Evolutionary conservation across 2,113 vertebrate species (phyloP).

Genomic region (Equus przewalskii): DNA sequence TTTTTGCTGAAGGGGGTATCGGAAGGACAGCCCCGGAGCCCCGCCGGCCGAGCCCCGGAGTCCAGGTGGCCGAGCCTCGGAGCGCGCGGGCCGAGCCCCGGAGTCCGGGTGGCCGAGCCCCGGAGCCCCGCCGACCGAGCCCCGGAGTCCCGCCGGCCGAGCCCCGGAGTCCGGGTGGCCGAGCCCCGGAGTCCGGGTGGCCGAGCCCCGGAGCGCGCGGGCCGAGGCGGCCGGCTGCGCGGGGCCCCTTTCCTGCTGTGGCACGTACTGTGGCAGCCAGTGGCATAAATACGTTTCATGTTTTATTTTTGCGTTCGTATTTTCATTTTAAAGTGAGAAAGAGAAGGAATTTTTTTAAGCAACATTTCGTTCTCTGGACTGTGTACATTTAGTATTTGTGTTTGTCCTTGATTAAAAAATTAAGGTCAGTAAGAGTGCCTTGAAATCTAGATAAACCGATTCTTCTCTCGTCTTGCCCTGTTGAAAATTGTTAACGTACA

Average conservation of each 20-base stretch:
- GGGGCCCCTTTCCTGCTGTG: background rate
- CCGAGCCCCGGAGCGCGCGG: too few relatives aligned
- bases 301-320: background rate
- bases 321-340: conserved; percentile 39
- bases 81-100: too few relatives aligned
- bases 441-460: background rate
- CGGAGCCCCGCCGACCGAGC: too few relatives aligned
- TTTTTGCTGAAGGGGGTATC: background rate
- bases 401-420: background rate
- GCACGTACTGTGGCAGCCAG: background rate
- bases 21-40: too few relatives aligned
- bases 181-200: too few relatives aligned
- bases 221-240: background rate
- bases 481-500: conserved; percentile 20
- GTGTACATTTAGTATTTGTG: conserved; percentile 30
- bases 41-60: too few relatives aligned
- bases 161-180: too few relatives aligned
- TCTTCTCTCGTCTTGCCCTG: background rate
- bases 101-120: too few relatives aligned
- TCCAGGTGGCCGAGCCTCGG: too few relatives aligned
- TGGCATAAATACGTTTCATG: background rate
- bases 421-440: background rate
- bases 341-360: background rate
- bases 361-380: background rate
- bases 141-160: too few relatives aligned